Base-by-base conservation (phyloP, 2,113 vertebrate species). In the Oryzias curvinotus region DNA sequence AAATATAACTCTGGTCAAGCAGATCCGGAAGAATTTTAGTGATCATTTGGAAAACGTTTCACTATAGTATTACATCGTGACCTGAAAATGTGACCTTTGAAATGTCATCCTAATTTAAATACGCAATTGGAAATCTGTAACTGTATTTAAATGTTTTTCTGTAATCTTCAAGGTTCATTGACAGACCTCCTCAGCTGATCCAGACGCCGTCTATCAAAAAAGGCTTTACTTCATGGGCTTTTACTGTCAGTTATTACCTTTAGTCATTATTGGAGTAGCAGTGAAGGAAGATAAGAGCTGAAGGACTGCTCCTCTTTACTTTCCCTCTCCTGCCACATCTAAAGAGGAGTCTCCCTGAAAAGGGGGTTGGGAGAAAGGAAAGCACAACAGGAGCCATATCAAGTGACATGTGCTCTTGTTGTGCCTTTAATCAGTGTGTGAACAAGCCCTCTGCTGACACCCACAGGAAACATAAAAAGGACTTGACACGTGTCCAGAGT, bases 391-490 rank as follows among this genome's bases (percentile, higher is more conserved):
- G 70, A 68, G 81, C 44, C 58, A 80, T 84, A 81, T 83, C 82
- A 71, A 74, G 82, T 90, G 85, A 82, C 85, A 85, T 84, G 71
- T 77, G 79, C 79, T 83, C 82, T 83, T 86, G 86, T 88, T 84
- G 82, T 86, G 80, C 85, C 77, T 86, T 85, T 80, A 76, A 83
- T 75, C 84, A 67, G 59, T 67, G 72, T 75, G 83, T 69, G 85
- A 88, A 86, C 88, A 86, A 85, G 85, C 70, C 80, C 86, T 77
- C 25, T 15, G 67, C 68, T 30, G 15, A 51, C 74, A 62, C 68
- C 82, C 80, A 85, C 82, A 82, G 85, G 81, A 87, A 88, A 88
- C 86, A 87, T 84, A 75, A 87, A 19, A 88, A 81, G 60, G 64
- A 77, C 68, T 65, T 74, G 82, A 85, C 83, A 76, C 84, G 80